phyloP scores from a whole-genome alignment of 2,888 invertebrate species.

The Encarsia formosa region DNA sequence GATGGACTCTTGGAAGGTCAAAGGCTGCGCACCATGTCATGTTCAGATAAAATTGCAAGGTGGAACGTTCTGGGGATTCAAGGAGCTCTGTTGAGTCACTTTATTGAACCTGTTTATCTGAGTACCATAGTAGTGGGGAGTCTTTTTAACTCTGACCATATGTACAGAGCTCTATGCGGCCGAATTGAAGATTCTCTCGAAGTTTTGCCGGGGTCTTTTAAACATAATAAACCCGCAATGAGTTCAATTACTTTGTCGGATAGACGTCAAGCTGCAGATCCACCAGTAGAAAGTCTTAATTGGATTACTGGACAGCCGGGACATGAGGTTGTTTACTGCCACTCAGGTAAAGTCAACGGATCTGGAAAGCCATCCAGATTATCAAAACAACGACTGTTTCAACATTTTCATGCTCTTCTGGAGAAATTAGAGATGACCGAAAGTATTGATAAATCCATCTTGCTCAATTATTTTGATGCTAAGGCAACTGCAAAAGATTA shows the following conservation, averaged over 20 bases:
- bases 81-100: slow-evolving; percentile 82
- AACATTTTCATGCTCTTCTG: slow-evolving; percentile 61
- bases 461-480: slow-evolving; percentile 64
- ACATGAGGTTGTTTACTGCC: slow-evolving; percentile 81
- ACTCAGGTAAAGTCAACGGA: slow-evolving; percentile 81
- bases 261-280: slow-evolving; percentile 79
- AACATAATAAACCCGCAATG: slow-evolving; percentile 76
- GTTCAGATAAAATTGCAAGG: slow-evolving; percentile 93
- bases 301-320: slow-evolving; percentile 62
- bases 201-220: slow-evolving; percentile 77
- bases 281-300: slow-evolving; percentile 88
- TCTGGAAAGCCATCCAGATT: slow-evolving; percentile 72
- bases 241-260: slow-evolving; percentile 81
- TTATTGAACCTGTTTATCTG: slow-evolving; percentile 86
- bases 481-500: slow-evolving; percentile 67
- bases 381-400: slow-evolving; percentile 72
- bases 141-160: slow-evolving; percentile 82
- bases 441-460: slow-evolving; percentile 42
- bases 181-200: slow-evolving; percentile 74
- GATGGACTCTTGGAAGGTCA: slow-evolving; percentile 90
- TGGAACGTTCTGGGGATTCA: slow-evolving; percentile 95
- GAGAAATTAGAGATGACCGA: slow-evolving; percentile 53
- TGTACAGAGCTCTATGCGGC: slow-evolving; percentile 81
- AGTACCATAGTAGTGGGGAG: slow-evolving; percentile 85
- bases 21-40: slow-evolving; percentile 92